Base-by-base conservation (phyloP, 2,888 invertebrate genomes). In the Petrolisthes manimaculis region DNA sequence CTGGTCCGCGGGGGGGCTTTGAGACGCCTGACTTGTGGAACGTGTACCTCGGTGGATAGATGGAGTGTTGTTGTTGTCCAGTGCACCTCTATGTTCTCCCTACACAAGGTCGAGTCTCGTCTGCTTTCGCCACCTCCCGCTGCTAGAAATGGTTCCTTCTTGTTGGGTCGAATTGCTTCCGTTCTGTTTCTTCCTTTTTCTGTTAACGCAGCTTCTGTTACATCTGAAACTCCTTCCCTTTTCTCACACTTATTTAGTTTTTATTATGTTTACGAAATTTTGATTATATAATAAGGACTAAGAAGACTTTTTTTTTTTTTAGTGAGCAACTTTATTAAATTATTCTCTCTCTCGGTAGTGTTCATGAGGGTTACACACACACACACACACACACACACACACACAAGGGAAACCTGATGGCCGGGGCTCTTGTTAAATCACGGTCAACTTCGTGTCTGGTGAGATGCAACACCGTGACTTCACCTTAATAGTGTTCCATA, bases 11-110 rank as follows among this genome's bases (percentile, higher is more conserved):
- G 84, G 84, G 14, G 84, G 56, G 54, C 77, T 77, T 84, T 84
- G 84, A 61, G 56, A 74, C 54, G 84, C 18, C 75, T 84, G 77
- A 77, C 84, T 77, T 84, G 56, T 55, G 67, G 77, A 77, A 54
- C 24, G 84, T n/a, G 82, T 24, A n/a, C n/a, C n/a, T n/a, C n/a
- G 0, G 37, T 37, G 14, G 81, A 81, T 81, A 37, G 81, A 67
- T 37, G 81, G 24, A 14, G 18, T 18, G 8, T 51, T 6, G 78
- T 18, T 54, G 53, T 78, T 54, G 54, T 14, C 53, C 78, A 9
- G 61, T 14, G 8, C 55, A 56, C 80, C 80, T 56, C 56, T 80
- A 55, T 80, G 80, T 12, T 56, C 55, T 80, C 56, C 56, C 12
- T 6, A 61, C 61, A 6, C 61, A 9, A 14, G 8, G 61, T 14